Evolutionary conservation across 2,797 vertebrate species (phyloP), one percentile per base, ranked within the genome.

Genomic region (Crax fasciolata): DNA sequence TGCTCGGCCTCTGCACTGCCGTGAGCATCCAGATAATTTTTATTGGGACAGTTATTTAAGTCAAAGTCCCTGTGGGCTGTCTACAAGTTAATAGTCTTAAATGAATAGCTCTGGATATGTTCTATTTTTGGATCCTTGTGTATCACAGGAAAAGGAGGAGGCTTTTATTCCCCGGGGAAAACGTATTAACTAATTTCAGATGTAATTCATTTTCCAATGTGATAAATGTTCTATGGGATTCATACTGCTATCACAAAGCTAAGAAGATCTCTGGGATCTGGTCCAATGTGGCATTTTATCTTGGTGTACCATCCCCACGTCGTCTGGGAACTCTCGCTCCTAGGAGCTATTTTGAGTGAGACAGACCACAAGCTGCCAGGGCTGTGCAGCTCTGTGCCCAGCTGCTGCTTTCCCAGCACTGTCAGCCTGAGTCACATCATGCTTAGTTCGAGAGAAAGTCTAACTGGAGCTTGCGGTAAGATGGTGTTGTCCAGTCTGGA

Each of bases 281-380:
- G 8, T 67, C 90, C 78, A 94, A 35, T 6, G 20, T 39, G 81
- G 59, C 59, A 14, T 63, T 86, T 88, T 59, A 41, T 71, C 44
- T 84, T 55, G 58, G 54, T 7, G 4, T 39, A 8, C 24, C 5
- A 25, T 44, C 68, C 66, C 41, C 13, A 2, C 0, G 1, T 78
- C 86, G 76, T 70, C 74, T 87, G 80, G 91, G 67, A 93, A n/a
- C 4, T 2, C 43, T 78, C 9, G 3, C 35, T 84, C 8, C 8
- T n/a, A 57, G 67, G 55, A 88, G 66, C 39, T 95, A 27, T 94
- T 94, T 87, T 89, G 72, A 80, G 84, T 19, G 51, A 43, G 18
- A 51, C 20, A 44, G 8, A 12, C 24, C 51, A 66, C n/a, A 81
- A 55, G 74, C 74, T 76, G 71, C 41, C 52, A 0, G 52, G 74